Base-by-base conservation (phyloP, 2,888 invertebrate genomes). In the Acleris cristana region DNA sequence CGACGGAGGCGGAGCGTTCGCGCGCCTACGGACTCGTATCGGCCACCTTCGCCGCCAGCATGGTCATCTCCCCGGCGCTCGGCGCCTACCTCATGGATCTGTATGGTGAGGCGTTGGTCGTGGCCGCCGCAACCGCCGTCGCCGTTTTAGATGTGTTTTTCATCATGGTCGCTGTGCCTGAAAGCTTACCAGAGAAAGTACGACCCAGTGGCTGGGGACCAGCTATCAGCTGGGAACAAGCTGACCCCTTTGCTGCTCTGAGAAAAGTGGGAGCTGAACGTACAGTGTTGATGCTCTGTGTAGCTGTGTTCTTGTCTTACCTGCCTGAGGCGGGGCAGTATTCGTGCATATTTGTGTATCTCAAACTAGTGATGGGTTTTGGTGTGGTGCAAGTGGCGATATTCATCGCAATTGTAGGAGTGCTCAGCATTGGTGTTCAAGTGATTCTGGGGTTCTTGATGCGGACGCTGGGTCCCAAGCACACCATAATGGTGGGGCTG, bases 311-410 rank as follows among this genome's bases (percentile, higher is more conserved):
- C 88, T 94, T 99, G 67, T 99, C 99, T 23, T 99, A 99, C 92
- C 94, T 99, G 77, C 99, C 99, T 2, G 99, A 99, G 92, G 97
- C 97, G 51, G 99, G 99, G 75, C 99, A 99, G 93, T 99, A 99
- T 93, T 99, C 99, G 69, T 99, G 99, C 93, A 99, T 99, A 93
- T 99, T 99, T 93, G 99, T 99, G 80, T 99, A 99, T 92, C 95
- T 99, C 75, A 98, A 98, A 93, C 94, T 99, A 85, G 98, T 98
- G 81, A 98, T 99, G 96, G 98, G 98, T 75, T 99, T 99, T 93
- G 96, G 96, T 77, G 97, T 96, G 69, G 96, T 98, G 82, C 97
- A 98, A 94, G 99, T 99, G 78, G 99, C 99, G 65, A 96, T 98
- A 77, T 99, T 99, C 89, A 99, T 99, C 82, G 99, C 99, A 72